phyloP scores from a whole-genome alignment of 2,113 vertebrate species.

The Nycticryphes semicollaris region DNA sequence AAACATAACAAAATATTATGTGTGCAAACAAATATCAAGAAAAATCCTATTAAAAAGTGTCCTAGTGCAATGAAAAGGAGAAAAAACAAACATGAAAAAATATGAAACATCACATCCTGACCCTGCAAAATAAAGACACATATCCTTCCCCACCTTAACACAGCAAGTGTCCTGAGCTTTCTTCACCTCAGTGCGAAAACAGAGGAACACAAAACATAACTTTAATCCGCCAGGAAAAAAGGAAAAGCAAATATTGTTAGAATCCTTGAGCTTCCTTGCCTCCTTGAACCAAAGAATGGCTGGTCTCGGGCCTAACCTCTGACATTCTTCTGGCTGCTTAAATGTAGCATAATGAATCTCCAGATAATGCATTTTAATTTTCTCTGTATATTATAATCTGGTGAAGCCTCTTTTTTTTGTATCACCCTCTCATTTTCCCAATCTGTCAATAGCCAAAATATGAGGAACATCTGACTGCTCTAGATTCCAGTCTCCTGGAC shows the following conservation, averaged over 20 bases:
- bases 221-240: conserved; percentile 5
- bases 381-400: background rate
- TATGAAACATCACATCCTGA: conserved; percentile 32
- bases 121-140: conserved; percentile 28
- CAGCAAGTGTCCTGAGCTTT: conserved; percentile 39
- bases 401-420: background rate
- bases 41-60: conserved; percentile 14
- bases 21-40: conserved; percentile 40
- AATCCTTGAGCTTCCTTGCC: background rate
- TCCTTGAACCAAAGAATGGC: background rate
- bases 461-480: background rate
- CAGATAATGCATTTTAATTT: background rate
- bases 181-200: conserved; percentile 18
- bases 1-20: conserved; percentile 52
- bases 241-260: background rate
- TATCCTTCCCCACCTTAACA: conserved; percentile 31
- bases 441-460: background rate
- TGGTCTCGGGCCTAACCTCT: background rate
- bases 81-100: conserved; percentile 42
- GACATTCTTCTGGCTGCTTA: background rate
- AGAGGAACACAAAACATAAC: conserved; percentile 27
- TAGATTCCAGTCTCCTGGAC: background rate
- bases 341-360: background rate
- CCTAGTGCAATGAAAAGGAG: conserved; percentile 15
- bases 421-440: background rate